These are phyloP conservation scores for Osmoderma eremita DNA, from an alignment of 2,888 invertebrate species.

Conservation along the genomic window DNA sequence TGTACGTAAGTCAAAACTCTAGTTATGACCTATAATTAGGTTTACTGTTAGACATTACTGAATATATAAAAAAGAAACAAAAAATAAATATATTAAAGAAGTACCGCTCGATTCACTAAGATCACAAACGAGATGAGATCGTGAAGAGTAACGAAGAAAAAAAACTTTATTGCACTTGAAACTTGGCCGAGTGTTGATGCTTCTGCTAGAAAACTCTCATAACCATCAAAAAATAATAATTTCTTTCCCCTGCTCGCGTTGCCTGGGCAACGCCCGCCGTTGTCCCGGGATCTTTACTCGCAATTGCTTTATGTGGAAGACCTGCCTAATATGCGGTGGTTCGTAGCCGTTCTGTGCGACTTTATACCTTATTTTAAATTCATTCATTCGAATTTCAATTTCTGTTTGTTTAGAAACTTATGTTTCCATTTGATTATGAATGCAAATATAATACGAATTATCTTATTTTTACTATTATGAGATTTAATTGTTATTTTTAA, in stretches of 20 bases:
- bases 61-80: no score
- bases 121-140: neutral
- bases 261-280: conserved; percentile 51
- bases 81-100: neutral
- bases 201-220: conserved; percentile 56
- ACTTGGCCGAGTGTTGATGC: conserved; percentile 38
- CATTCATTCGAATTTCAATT: conserved; percentile 40
- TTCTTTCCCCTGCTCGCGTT: conserved; percentile 57
- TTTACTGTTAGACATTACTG: no score
- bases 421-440: no score
- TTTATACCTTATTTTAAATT: conserved; percentile 41
- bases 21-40: no score
- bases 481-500: no score
- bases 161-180: conserved; percentile 40
- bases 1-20: no score
- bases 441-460: no score
- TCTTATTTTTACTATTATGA: no score
- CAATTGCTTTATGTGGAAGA: conserved; percentile 40
- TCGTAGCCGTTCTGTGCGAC: conserved; percentile 36
- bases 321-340: conserved; percentile 43
- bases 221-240: conserved; percentile 63
- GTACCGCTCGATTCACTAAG: neutral
- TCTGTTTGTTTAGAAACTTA: conserved; percentile 26
- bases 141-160: neutral
- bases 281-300: conserved; percentile 35